Evolutionary conservation across 2,797 vertebrate species (phyloP), one percentile per base, ranked within the genome.

Genomic region (Clamator glandarius): DNA sequence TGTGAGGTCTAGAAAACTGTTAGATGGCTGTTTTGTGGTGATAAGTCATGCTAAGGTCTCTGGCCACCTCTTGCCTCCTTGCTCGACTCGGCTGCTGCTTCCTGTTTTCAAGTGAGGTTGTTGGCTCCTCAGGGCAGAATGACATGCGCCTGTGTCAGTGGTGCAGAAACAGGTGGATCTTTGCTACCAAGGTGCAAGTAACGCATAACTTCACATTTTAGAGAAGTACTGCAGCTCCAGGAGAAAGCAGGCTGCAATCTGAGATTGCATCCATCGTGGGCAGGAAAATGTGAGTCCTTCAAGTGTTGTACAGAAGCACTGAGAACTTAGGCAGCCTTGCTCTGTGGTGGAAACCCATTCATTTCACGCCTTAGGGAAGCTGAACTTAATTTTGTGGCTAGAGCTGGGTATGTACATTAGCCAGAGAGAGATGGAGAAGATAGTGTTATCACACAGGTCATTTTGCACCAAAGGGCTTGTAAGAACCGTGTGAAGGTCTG

Each of bases 391-490:
- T 24, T 21, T n/a, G 36, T 39, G 78, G 29, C 4, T 20, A 11
- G 41, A 35, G 25, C 62, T 74, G 25, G 29, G 33, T 51, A 11
- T 8, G 52, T 35, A 8, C 59, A 8, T 44, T 68, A 23, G 28
- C 42, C 31, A 15, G 61, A 58, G 66, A 16, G 67, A 19, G 61
- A 1, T 25, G 89, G 31, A 46, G 42, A 19, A 21, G 57, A 10
- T 0, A 6, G 16, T 5, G 16, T 5, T 9, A 0, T 0, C n/a
- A 36, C 1, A 0, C n/a, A 7, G 52, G 42, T 23, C 18, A 0
- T 9, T 31, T 13, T 54, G 57, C 35, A 52, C 68, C 55, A 31
- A 21, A 3, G 0, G 5, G 20, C 41, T 28, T 3, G 8, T 1
- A 3, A 5, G 31, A 3, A 18, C 17, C 2, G 46, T 3, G 57